Percentiles rank a stretch among this genome's conserved stretches.
phyloP scores from a whole-genome alignment of 2,113 vertebrate species.

The Caranx melampygus region DNA sequence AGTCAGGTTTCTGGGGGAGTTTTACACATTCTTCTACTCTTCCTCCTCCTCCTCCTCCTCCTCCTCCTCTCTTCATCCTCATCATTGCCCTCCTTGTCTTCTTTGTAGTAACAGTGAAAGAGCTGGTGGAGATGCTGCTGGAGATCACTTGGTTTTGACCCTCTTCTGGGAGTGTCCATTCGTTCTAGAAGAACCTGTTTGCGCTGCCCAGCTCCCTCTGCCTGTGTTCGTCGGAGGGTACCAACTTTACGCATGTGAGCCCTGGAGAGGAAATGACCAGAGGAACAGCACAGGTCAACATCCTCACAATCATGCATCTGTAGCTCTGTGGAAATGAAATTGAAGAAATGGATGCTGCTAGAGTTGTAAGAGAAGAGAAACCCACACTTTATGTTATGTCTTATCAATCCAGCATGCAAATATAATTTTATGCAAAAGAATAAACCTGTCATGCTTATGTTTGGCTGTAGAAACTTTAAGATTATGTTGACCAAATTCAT shows the following conservation, averaged over 20 bases:
- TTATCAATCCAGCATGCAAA: conserved; percentile 22
- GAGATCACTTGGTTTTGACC: conserved; percentile 82
- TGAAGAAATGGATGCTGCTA: background rate
- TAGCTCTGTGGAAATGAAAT: background rate
- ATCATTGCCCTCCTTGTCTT: conserved; percentile 62
- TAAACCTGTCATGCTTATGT: conserved; percentile 5
- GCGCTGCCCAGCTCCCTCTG: conserved; percentile 85
- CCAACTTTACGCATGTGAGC: conserved; percentile 88
- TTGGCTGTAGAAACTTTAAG: background rate
- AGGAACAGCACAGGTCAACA: conserved; percentile 14
- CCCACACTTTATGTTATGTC: conserved; percentile 9
- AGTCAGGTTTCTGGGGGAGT: conserved; percentile 27
- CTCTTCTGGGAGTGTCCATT: conserved; percentile 84
- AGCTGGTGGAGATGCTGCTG: conserved; percentile 91
- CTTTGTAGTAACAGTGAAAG: conserved; percentile 86
- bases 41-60: conserved; percentile 52
- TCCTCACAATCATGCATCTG: background rate
- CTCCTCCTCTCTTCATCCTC: conserved; percentile 44
- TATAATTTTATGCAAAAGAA: background rate
- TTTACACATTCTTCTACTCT: conserved; percentile 61
- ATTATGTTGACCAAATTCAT: background rate
- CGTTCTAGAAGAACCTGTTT: conserved; percentile 85
- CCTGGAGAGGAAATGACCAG: conserved; percentile 72
- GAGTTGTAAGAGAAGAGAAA: background rate
- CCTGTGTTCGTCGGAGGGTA: conserved; percentile 87